Evolutionary conservation across 1,140 invertebrate genomes (phyloP).

Genomic region (Leptestheria dahalacensis): DNA sequence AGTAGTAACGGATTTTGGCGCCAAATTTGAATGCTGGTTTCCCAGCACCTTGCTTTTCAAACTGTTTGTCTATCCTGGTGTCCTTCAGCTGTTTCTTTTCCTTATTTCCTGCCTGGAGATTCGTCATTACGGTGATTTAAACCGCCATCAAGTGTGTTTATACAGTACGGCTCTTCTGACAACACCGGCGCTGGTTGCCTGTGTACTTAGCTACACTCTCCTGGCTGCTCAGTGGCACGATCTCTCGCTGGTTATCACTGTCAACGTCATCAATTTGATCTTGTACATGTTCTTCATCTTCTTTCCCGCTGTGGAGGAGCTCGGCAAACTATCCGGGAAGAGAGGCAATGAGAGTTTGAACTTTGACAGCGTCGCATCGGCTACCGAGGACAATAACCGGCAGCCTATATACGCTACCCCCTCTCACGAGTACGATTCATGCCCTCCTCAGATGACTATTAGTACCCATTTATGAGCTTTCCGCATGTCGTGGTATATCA

Average conservation of each 20-base stretch:
- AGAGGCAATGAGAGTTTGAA: background rate
- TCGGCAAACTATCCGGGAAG: background rate
- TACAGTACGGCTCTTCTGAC: background rate
- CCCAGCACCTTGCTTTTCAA: background rate
- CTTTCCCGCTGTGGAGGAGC: background rate
- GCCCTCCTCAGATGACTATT: background rate
- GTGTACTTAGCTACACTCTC: background rate
- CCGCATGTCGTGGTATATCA: background rate
- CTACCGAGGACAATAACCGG: background rate
- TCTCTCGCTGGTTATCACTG: background rate
- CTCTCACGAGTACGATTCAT: background rate
- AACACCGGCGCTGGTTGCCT: background rate
- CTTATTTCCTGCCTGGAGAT: background rate
- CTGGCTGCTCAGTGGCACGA: background rate
- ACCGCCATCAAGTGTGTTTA: background rate
- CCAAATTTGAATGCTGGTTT: background rate
- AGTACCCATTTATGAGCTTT: background rate
- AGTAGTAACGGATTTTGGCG: background rate
- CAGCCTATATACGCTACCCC: background rate
- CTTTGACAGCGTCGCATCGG: background rate
- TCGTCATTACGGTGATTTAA: background rate
- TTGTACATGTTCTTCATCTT: background rate
- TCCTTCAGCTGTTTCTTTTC: background rate
- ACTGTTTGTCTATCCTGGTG: background rate
- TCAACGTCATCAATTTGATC: background rate